phyloP scores from a whole-genome alignment of 2,888 invertebrate species.

The Cheilosia impressa region DNA sequence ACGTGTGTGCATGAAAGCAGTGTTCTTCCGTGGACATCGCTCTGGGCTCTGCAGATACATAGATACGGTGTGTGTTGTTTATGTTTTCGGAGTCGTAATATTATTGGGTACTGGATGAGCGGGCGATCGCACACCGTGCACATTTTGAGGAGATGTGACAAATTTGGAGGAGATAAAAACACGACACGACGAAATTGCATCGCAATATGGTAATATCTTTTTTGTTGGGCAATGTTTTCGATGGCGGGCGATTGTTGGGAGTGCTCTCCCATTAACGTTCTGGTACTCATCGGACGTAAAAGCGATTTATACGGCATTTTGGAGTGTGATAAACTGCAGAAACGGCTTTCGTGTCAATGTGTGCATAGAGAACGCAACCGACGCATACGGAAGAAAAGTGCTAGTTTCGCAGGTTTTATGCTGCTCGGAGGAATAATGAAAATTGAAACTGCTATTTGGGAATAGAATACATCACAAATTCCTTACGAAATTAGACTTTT shows the following conservation, averaged over 20 bases:
- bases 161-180: slow-evolving; percentile 72
- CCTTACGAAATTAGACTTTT: no score
- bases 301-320: not conserved
- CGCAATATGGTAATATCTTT: slow-evolving; percentile 65
- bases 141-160: slow-evolving; percentile 72
- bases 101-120: slow-evolving; percentile 56
- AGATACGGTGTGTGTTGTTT: slow-evolving; percentile 56
- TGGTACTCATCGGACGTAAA: not conserved
- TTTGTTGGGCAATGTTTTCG: slow-evolving; percentile 47
- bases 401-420: not conserved
- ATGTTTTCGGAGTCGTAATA: slow-evolving; percentile 48
- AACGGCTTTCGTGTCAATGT: not conserved
- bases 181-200: slow-evolving; percentile 64
- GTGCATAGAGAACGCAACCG: no score
- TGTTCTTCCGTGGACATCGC: slow-evolving; percentile 50
- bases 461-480: not conserved
- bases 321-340: not conserved
- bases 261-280: slow-evolving; percentile 13
- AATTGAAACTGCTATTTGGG: not conserved
- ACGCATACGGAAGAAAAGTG: no score
- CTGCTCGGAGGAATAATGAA: not conserved
- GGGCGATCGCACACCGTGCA: slow-evolving; percentile 49
- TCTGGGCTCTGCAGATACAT: slow-evolving; percentile 24
- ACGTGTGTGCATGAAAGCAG: slow-evolving; percentile 64
- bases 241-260: slow-evolving; percentile 24